These are phyloP conservation scores for Morinoia aosen DNA, from an alignment of 2,888 invertebrate genomes.

Conservation along the genomic window DNA sequence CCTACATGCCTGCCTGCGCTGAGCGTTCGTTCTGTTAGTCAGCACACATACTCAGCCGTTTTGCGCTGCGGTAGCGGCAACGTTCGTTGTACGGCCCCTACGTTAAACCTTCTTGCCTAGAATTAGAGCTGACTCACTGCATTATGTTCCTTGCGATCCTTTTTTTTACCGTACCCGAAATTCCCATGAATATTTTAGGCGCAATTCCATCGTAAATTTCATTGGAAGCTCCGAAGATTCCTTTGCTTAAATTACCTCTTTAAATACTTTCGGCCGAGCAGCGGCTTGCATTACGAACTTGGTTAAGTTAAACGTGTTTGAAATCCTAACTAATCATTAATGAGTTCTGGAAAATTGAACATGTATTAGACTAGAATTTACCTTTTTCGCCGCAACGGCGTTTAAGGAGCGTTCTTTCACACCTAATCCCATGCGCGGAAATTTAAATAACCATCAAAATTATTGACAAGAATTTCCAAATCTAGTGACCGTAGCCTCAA, in stretches of 20 bases:
- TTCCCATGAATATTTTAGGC: background rate
- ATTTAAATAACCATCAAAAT: too few relatives aligned
- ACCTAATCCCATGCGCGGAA: too few relatives aligned
- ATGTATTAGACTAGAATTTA: background rate
- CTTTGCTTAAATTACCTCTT: background rate
- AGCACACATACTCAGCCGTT: background rate
- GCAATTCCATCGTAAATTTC: background rate
- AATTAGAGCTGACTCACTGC: background rate
- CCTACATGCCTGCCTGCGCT: background rate
- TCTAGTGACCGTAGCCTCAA: too few relatives aligned
- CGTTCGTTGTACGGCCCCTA: background rate
- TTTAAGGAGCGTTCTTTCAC: background rate
- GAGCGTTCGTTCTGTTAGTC: background rate
- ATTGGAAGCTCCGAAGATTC: background rate
- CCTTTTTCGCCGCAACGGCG: background rate
- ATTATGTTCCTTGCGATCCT: background rate
- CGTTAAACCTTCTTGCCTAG: background rate
- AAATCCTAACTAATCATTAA: background rate
- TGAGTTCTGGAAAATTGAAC: background rate
- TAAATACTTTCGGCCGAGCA: background rate
- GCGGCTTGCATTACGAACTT: background rate
- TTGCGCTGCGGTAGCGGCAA: background rate
- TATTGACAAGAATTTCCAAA: too few relatives aligned
- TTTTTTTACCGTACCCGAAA: background rate
- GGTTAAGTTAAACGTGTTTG: background rate